Evolutionary conservation across 92 coral and sea anemone genomes (phyloP), one percentile per base, ranked within the genome.

Genomic region (Diadumene lineata): DNA sequence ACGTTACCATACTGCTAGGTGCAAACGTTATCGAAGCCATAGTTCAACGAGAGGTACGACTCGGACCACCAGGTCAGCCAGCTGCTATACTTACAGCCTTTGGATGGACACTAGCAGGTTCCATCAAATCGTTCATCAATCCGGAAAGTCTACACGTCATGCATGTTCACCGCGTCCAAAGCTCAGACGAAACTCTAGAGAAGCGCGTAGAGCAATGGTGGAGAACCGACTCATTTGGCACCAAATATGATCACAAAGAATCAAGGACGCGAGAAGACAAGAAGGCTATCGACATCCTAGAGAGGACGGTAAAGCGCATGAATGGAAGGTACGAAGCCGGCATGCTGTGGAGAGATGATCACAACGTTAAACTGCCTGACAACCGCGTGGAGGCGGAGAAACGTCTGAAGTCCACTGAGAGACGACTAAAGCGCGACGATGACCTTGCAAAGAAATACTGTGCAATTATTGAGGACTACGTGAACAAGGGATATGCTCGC

Each of bases 91-190:
- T 58, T 32, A 79, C 77, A 0, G 77, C 77, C 22, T 85, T 85
- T 48, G 90, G 94, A 15, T 85, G 87, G 94, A 82, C 85, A 29
- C 84, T 87, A 0, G 74, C 88, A 43, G 85, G 84, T 13, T 73
- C 87, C 11, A 74, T 87, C 38, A 63, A 80, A 13, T 58, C 69
- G 16, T 34, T 87, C 21, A 69, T 81, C 25, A 60, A 27, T 11
- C 67, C 84, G 16, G 82, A 76, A 31, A 24, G 70, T 50, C 66
- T 62, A 17, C 81, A 61, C 50, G 64, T 65, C 29, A 69, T 71
- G 75, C 81, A 82, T 50, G 70, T 79, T 43, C 56, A 79, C 46
- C 84, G 71, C 1, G 86, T 79, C 18, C 72, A 64, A 24, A 58
- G 60, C 27, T 50, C 66, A 2, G 86, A 90, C 1, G 85, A 83